Conservation (phyloP, 2,113 vertebrate genomes). For the Pluvialis apricaria region DNA sequence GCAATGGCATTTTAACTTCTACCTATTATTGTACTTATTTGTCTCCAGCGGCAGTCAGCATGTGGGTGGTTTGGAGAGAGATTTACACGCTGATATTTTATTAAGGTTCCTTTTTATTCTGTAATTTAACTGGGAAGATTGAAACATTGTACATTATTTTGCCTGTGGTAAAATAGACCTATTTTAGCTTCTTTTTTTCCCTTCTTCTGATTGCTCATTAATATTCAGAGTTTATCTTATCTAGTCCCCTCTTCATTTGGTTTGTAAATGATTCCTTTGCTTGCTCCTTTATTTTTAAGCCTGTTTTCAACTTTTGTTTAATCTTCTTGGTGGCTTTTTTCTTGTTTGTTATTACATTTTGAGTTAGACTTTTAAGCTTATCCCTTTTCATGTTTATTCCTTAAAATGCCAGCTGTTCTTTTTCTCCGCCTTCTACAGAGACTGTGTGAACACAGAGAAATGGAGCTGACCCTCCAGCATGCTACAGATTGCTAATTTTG, state of each 20-base stretch:
- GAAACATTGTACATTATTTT: slow-evolving; percentile 34
- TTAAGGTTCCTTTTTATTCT: slow-evolving; percentile 31
- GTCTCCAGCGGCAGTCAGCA: neutral
- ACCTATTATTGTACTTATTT: slow-evolving; percentile 8
- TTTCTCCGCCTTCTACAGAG: neutral
- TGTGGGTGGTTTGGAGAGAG: slow-evolving; percentile 48
- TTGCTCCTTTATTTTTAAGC: slow-evolving; percentile 34
- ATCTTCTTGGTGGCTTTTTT: slow-evolving; percentile 27
- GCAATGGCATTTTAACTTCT: slow-evolving; percentile 1
- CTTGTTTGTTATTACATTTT: neutral
- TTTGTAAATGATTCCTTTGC: slow-evolving; percentile 61
- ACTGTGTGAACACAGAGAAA: neutral
- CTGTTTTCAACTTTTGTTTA: slow-evolving; percentile 55
- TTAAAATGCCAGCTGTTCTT: neutral
- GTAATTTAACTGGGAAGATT: slow-evolving; percentile 24
- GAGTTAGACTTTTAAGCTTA: neutral
- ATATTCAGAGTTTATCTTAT: slow-evolving; percentile 62
- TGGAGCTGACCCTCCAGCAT: neutral
- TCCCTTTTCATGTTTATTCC: neutral
- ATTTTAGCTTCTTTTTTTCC: neutral
- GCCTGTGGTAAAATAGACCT: slow-evolving; percentile 50
- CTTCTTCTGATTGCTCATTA: slow-evolving; percentile 42
- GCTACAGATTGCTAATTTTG: neutral
- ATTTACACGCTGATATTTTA: slow-evolving; percentile 24
- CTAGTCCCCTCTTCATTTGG: slow-evolving; percentile 51